Percentiles rank a stretch among this genome's conserved stretches.
Conservation (phyloP, 2,113 vertebrate species). For the Periophthalmodon schlosseri region DNA sequence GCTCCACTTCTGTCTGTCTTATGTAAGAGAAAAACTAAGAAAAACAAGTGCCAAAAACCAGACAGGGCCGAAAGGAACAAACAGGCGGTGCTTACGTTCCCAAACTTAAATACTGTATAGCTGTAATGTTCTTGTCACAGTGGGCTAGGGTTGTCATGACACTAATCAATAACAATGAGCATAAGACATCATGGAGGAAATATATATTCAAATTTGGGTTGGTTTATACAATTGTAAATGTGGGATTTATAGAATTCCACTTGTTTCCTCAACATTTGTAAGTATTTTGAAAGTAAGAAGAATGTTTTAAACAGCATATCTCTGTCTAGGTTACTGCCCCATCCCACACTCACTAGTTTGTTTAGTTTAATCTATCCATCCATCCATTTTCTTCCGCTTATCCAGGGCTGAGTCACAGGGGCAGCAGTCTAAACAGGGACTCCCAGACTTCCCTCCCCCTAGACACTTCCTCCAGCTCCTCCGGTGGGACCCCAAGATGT, state of each 20-base stretch:
- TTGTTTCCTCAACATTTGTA: too few relatives aligned
- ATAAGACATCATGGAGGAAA: not conserved
- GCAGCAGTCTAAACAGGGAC: too few relatives aligned
- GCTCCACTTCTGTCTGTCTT: constrained; percentile 74
- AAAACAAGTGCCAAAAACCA: constrained; percentile 68
- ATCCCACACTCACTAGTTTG: not conserved
- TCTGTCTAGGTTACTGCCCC: not conserved
- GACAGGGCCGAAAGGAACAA: constrained; percentile 36
- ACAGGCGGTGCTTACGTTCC: constrained; percentile 44
- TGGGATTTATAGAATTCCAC: too few relatives aligned
- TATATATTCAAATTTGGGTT: not conserved
- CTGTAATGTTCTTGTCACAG: constrained; percentile 5
- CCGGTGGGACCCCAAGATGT: too few relatives aligned
- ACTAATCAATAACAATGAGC: not conserved
- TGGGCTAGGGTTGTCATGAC: not conserved
- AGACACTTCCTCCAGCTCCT: too few relatives aligned
- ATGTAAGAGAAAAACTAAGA: constrained; percentile 69
- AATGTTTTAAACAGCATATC: not conserved
- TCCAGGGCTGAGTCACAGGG: too few relatives aligned
- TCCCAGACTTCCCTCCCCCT: too few relatives aligned
- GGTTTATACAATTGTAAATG: not conserved
- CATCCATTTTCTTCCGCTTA: too few relatives aligned
- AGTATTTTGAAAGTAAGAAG: not conserved
- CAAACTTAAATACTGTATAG: constrained; percentile 46
- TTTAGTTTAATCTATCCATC: too few relatives aligned